Conservation (phyloP, 2,797 vertebrate species). For the Chlorospingus semifuscus region DNA sequence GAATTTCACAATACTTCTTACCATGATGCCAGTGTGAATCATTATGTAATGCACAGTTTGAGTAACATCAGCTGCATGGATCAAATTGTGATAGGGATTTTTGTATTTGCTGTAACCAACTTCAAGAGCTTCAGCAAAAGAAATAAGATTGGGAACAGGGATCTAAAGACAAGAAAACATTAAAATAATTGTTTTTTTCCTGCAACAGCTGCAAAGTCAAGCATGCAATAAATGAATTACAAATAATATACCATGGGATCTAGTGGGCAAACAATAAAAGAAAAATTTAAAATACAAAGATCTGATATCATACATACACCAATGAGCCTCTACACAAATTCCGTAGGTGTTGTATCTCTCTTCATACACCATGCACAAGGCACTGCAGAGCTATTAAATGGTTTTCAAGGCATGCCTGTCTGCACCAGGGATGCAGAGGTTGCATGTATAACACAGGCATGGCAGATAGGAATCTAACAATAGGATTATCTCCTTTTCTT, state of each 20-base stretch:
- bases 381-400: not conserved
- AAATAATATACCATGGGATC: not conserved
- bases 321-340: not conserved
- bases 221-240: not conserved
- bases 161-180: constrained; percentile 78
- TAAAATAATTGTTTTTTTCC: not conserved
- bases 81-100: constrained; percentile 97
- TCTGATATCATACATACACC: not conserved
- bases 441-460: not conserved
- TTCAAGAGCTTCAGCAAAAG: constrained; percentile 89
- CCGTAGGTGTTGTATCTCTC: not conserved
- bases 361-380: not conserved
- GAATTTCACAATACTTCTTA: constrained; percentile 69
- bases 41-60: constrained; percentile 97
- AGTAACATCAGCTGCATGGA: constrained; percentile 95
- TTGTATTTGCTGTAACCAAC: constrained; percentile 95
- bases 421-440: not conserved
- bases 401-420: not conserved
- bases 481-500: not conserved
- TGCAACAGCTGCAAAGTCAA: not conserved
- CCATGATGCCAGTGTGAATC: constrained; percentile 97
- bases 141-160: constrained; percentile 87
- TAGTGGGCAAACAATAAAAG: not conserved
- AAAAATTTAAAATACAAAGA: not conserved
- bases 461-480: not conserved